phyloP scores from a whole-genome alignment of 2,797 vertebrate species.

The Triplophysa bombifrons region DNA sequence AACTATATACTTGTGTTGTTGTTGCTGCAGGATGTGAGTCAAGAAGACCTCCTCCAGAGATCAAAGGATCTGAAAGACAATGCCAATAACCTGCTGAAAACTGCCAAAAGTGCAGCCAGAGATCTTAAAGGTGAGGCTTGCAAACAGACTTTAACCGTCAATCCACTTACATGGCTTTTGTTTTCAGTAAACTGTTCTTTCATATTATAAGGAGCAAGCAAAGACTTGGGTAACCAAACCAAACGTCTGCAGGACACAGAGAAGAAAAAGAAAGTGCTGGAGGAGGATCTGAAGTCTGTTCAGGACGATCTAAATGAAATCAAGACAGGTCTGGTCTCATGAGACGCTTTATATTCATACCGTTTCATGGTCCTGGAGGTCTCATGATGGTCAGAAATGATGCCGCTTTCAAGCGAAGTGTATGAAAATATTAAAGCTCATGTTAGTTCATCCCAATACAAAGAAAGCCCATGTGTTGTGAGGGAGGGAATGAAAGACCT shows the following conservation, averaged over 20 bases:
- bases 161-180: not conserved
- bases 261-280: slow-evolving; percentile 77
- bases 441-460: too few relatives aligned
- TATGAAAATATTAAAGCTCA: too few relatives aligned
- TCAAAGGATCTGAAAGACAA: slow-evolving; percentile 79
- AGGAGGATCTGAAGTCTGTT: slow-evolving; percentile 73
- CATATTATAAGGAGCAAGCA: slow-evolving; percentile 69
- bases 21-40: slow-evolving; percentile 78
- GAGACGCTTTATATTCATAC: not conserved
- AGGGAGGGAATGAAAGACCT: too few relatives aligned
- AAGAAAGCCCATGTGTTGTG: too few relatives aligned
- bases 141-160: not conserved
- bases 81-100: slow-evolving; percentile 70
- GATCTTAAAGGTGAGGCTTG: slow-evolving; percentile 76
- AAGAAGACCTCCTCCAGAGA: slow-evolving; percentile 80
- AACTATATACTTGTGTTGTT: not conserved
- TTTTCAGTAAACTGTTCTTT: slow-evolving; percentile 24
- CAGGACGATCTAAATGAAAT: slow-evolving; percentile 73
- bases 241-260: slow-evolving; percentile 73
- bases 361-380: too few relatives aligned
- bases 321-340: slow-evolving; percentile 77
- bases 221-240: slow-evolving; percentile 72
- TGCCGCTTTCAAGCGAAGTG: too few relatives aligned
- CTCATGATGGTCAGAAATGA: too few relatives aligned
- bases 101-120: slow-evolving; percentile 70